A percentile compares a stretch with the other conserved stretches of the same genome.
Evolutionary conservation across 1,140 invertebrate species (phyloP).

Genomic region (Drosophila rufa): DNA sequence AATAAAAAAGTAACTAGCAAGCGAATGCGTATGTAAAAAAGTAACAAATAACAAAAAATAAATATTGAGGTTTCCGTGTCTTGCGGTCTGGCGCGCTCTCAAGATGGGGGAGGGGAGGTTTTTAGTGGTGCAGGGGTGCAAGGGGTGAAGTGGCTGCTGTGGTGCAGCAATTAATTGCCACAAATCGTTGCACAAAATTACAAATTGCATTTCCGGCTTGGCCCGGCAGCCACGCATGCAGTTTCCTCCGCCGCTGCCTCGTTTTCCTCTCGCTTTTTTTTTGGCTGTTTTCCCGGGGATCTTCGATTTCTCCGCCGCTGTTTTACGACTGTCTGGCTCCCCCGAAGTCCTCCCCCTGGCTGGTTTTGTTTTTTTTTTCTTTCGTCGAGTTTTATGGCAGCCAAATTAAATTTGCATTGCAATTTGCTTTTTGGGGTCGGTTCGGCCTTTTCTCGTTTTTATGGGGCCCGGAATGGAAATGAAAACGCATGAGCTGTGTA

Average conservation of each 20-base stretch:
- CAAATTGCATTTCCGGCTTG: conserved; percentile 82
- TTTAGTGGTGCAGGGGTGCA: not conserved
- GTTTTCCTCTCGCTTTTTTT: not conserved
- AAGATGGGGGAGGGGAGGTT: conserved; percentile 1
- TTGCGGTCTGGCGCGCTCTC: conserved; percentile 69
- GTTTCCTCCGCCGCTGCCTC: conserved; percentile 1
- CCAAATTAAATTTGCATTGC: conserved; percentile 81
- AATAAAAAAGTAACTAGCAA: conserved; percentile 11
- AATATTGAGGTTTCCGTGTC: conserved; percentile 78
- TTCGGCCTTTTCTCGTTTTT: conserved; percentile 56
- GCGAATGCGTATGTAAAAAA: conserved; percentile 20
- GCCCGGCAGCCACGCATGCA: conserved; percentile 59
- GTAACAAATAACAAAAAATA: conserved; percentile 38
- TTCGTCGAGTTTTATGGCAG: conserved; percentile 57
- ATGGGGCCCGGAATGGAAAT: conserved; percentile 53
- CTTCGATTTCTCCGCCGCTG: conserved; percentile 28
- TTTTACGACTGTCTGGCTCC: conserved; percentile 44
- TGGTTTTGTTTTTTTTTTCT: conserved; percentile 1
- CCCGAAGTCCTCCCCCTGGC: not conserved
- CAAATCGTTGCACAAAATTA: conserved; percentile 76
- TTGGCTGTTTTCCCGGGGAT: conserved; percentile 1
- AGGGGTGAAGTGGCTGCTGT: conserved; percentile 14
- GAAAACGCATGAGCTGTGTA: conserved; percentile 57
- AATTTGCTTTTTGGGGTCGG: conserved; percentile 50
- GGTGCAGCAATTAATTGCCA: conserved; percentile 74